Evolutionary conservation across 2,888 invertebrate species (phyloP), one percentile per base, ranked within the genome.

Genomic region (Watsonalla binaria): DNA sequence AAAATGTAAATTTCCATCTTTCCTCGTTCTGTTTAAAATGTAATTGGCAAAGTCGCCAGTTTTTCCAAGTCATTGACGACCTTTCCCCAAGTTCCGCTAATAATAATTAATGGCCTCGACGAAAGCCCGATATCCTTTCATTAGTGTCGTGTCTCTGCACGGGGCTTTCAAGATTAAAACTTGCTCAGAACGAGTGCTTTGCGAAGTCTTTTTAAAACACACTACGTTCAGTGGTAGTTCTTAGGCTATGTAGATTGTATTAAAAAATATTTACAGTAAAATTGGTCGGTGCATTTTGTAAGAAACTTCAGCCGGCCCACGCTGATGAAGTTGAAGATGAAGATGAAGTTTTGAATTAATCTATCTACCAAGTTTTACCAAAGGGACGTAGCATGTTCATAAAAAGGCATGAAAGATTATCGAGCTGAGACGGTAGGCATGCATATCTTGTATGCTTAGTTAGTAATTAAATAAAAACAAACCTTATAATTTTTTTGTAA

Each of bases 41-140:
- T 84, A 83, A 85, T 84, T 84, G 81, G 82, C 76, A 75, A 80
- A 80, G 79, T 78, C 76, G 66, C 61, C 77, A 78, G 82, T 85
- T 87, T 86, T 87, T 86, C 85, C 86, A 78, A 87, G 87, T 85
- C 84, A 85, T 82, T 77, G 81, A 76, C 73, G 82, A 80, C 75
- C 80, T 77, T 71, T 72, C 65, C 65, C 72, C 61, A 84, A 85
- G 81, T 86, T 83, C 71, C 72, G 78, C 84, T 90, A 89, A 89
- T 89, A 90, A 89, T 90, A 89, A 90, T 88, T 86, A 90, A 89
- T 90, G 89, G 87, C 69, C 73, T 67, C 78, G 80, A 81, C 76
- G 83, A 84, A 88, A 86, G 83, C 80, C 85, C 86, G 88, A 89
- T 89, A 89, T 88, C 89, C 89, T 90, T 90, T 90, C 90, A 90